Evolutionary conservation across 2,113 vertebrate species (phyloP), one percentile per base, ranked within the genome.

Genomic region (Psittacus erithacus): DNA sequence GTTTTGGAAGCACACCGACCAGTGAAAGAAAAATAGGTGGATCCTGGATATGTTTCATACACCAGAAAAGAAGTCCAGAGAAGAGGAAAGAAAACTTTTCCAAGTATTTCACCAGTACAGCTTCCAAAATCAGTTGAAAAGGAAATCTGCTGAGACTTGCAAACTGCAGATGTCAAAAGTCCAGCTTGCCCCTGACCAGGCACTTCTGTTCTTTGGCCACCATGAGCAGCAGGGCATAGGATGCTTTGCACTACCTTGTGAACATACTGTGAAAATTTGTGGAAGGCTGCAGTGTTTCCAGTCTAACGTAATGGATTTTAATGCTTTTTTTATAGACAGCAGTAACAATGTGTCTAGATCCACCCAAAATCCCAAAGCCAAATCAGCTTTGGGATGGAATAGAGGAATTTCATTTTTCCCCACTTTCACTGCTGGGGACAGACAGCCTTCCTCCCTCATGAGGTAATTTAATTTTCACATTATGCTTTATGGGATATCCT

Each of bases 401-500:
- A 43, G 67, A 90, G 41, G 67, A 96, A 77, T 96, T 92, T 88
- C 1, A 53, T 90, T 94, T 96, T 96, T 94, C 70, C 49, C 93
- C 57, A 76, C 90, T 94, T 91, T 93, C 94, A 68, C 88, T 95
- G 69, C 88, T 75, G 94, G 80, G 81, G 92, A 35, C 60, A 91
- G 94, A 70, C 89, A 94, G 55, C 82, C 71, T 97, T 95, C 95
- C 92, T 96, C 96, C 60, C 96, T 95, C 91, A 92, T 93, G 94
- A 95, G 96, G 97, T 95, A 97, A 96, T 95, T 96, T 92, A 96
- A 95, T 97, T 97, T 97, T 98, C 97, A 91, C 96, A 97, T 98
- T 96, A 97, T 95, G 96, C 96, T 98, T 97, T 95, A 97, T 98
- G 97, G 98, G 98, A 98, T 98, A 97, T 98, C 97, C 98, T 98